A percentile compares a stretch with the other conserved stretches of the same genome.
These are phyloP conservation scores for Sarotherodon lohbergeri DNA, from an alignment of 2,113 vertebrate species.

Conservation along the genomic window DNA sequence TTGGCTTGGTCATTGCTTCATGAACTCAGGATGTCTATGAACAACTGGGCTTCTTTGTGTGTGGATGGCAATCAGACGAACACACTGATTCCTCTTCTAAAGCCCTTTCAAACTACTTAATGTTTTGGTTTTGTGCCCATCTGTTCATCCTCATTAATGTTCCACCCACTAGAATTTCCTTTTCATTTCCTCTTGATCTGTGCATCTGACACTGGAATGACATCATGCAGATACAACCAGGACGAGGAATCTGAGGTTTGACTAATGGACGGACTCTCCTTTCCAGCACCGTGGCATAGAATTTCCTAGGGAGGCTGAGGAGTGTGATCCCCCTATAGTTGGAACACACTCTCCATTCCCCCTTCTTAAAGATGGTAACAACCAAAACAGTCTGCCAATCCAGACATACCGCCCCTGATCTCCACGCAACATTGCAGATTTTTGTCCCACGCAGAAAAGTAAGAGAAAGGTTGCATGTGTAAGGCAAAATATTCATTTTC, in stretches of 20 bases:
- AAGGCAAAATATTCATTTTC: not conserved
- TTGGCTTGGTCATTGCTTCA: not conserved
- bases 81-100: not conserved
- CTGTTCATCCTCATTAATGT: not conserved
- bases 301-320: not conserved
- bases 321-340: not conserved
- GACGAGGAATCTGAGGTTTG: not conserved
- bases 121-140: not conserved
- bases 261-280: not conserved
- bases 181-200: not conserved
- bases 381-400: not conserved
- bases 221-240: not conserved
- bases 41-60: not conserved
- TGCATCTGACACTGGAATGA: not conserved
- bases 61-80: not conserved
- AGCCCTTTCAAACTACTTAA: not conserved
- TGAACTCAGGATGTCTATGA: not conserved
- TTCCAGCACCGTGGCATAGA: not conserved
- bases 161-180: not conserved
- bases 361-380: not conserved
- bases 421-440: not conserved
- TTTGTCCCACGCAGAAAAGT: not conserved
- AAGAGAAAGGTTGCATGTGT: not conserved
- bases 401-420: not conserved
- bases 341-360: not conserved